Evolutionary conservation across 2,888 invertebrate genomes (phyloP), one percentile per base, ranked within the genome.

Genomic region (Mythimna lalbum): DNA sequence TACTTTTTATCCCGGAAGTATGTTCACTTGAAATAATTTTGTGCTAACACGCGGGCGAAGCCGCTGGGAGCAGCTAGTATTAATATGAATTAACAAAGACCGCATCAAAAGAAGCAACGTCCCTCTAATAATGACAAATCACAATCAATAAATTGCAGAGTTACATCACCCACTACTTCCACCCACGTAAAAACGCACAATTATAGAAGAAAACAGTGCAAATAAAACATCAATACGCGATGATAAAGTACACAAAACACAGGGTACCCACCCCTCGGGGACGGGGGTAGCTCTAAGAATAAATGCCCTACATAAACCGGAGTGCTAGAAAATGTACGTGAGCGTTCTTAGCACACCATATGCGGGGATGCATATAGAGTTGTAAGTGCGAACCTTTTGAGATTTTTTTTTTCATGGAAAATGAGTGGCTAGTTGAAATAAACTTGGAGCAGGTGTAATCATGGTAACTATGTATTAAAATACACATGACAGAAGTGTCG

Each of bases 271-370:
- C 89, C 88, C 88, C 84, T 82, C 78, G 80, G 89, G 86, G 89
- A 86, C 84, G 87, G 88, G 89, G 90, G 89, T 88, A 74, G 84
- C 90, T 91, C 92, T 91, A 93, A 94, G 95, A 95, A 95, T 95
- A 95, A 95, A 95, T 95, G 95, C 95, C 94, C 93, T 91, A 94
- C 95, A 95, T 95, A 95, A 95, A 94, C 91, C 92, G 92, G 94
- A 95, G 95, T 94, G 95, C 93, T 94, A 94, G 93, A 94, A 94
- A 94, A 94, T 94, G 94, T 95, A 94, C 94, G 95, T 92, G 94
- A 92, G 90, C 91, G 92, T 92, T 94, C 94, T 94, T 94, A 93
- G 92, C 93, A 92, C 93, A 93, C 93, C 90, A 89, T 93, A 88
- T 90, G 87, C 79, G 82, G 62, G 77, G 86, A 90, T 70, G 33